Base-by-base conservation (phyloP, 2,888 invertebrate genomes). In the Orthosia gracilis region DNA sequence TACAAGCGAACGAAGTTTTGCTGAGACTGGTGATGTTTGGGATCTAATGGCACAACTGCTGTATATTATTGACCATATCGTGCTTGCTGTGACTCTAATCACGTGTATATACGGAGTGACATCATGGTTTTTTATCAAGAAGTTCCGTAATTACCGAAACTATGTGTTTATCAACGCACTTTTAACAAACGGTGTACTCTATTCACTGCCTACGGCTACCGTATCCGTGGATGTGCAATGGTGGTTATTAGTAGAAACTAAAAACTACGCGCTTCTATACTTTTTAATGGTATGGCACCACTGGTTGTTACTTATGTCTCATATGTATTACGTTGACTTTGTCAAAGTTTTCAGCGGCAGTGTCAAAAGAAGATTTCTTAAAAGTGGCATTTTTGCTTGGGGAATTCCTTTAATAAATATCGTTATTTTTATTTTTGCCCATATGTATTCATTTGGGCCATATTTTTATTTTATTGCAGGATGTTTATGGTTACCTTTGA, bases 131-230 rank as follows among this genome's bases (percentile, higher is more conserved):
- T 11, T 54, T 7, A 9, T 65, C 4, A 40, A 40, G 17, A 65
- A 54, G 40, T 65, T 65, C n/a, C 26, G 65, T 5, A 65, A 21
- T 17, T 65, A 54, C 17, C 40, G 40, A 15, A 65, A 65, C 54
- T 65, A 40, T 65, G 54, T 65, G 21, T 40, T 65, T 12, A 52
- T 65, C 21, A 65, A 54, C 40, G 17, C 40, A 21, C 4, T 40
- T 13, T 52, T 54, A 31, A 21, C 65, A 11, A 52, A 52, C 12
- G 40, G n/a, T n/a, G 9, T 65, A 21, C 17, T 21, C 2, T 64
- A 21, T 54, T 17, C 0, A 17, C 11, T 52, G n/a, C 4, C 21
- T 2, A 54, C 55, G 12, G 17, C 17, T 3, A 2, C 31, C 9
- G 40, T 26, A 17, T 31, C 15, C 12, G 3, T 5, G 0, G 17